Evolutionary conservation across 2,113 vertebrate species (phyloP).

Genomic region (Candoia aspera): DNA sequence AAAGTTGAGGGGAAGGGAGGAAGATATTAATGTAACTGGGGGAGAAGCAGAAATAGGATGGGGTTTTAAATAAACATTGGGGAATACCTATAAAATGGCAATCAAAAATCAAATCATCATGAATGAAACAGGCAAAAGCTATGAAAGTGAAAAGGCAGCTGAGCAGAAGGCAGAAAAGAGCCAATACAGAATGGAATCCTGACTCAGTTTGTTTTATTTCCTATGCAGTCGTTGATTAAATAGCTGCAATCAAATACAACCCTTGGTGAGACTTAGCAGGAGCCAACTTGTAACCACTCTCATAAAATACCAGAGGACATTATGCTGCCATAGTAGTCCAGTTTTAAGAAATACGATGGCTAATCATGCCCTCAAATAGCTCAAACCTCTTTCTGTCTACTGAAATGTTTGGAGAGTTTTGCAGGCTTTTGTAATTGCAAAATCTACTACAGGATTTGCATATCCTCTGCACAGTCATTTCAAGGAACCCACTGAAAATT

Average conservation of each 20-base stretch:
- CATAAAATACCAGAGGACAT: background rate
- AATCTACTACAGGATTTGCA: background rate
- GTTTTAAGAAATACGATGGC: background rate
- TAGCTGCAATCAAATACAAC: background rate
- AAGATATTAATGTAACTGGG: slow-evolving; percentile 20
- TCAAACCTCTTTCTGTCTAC: no score
- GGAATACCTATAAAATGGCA: slow-evolving; percentile 3
- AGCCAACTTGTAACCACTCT: background rate
- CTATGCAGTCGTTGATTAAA: background rate
- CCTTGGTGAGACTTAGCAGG: background rate
- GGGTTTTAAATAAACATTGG: slow-evolving; percentile 19
- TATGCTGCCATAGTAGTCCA: background rate
- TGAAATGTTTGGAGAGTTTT: no score
- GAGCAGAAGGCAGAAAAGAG: background rate
- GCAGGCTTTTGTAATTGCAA: no score
- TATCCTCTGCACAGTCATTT: background rate
- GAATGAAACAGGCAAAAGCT: slow-evolving; percentile 14
- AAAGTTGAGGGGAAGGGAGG: background rate
- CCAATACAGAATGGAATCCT: background rate
- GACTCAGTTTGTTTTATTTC: background rate
- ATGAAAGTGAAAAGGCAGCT: background rate
- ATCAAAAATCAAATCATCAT: slow-evolving; percentile 1
- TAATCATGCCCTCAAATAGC: no score
- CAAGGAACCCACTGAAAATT: background rate
- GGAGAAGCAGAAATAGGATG: background rate